Base-by-base conservation (phyloP, 1,140 invertebrate species). In the Leptonema lineaticorne region DNA sequence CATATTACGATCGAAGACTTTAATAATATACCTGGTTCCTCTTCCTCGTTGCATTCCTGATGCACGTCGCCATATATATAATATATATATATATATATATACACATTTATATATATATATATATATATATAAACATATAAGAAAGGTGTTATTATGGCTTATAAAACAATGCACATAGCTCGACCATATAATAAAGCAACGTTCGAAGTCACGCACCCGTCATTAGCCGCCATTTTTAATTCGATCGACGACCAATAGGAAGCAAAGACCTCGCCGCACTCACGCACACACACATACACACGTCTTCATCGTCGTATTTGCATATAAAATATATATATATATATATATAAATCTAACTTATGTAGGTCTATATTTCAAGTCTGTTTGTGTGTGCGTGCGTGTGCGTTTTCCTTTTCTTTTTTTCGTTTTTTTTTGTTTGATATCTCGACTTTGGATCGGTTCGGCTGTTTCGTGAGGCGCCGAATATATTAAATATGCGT, bases 141-240 rank as follows among this genome's bases (percentile, higher is more conserved):
- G 30, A 33, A 11, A 33, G 71, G 68, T 69, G 68, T 73, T 73
- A 73, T 73, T 73, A 73, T 67, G 65, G 71, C 22, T 56, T 53
- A 73, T 73, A 73, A 73, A 73, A 69, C 69, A 69, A 73, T 69
- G 71, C n/a, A n/a, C n/a, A n/a, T n/a, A n/a, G n/a, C n/a, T n/a
- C 71, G 67, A 69, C 57, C 67, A 50, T n/a, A n/a, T 41, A 56
- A 69, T 68, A 73, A 69, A 69, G 45, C 59, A 14, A 24, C 45
- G 29, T 48, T n/a, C 45, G 29, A 11, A 66, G 67, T 72, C 70
- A 72, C 71, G 71, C 71, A 72, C 57, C 63, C 58, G 63, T 69
- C 64, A 72, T 72, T 72, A 67, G 62, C 65, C 66, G 68, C 68
- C 71, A 69, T 69, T 64, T 73, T 73, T 67, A 68, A 69, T 69